A percentile compares a stretch with the other conserved stretches of the same genome.
Conservation (phyloP, 1,140 invertebrate species). For the Orchestia grillus region DNA sequence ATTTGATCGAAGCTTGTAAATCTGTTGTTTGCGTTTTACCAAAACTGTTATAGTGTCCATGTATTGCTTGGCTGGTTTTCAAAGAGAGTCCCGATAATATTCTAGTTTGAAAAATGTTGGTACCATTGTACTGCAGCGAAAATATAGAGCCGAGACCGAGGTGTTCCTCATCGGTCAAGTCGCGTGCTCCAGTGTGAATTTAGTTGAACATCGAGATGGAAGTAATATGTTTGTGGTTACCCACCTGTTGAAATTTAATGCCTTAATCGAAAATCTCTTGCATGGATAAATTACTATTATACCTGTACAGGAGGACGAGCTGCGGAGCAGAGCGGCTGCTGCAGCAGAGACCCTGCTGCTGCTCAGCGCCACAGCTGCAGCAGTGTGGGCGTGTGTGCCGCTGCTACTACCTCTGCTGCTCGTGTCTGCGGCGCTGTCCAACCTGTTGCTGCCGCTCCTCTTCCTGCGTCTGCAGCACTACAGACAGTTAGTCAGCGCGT, state of each 20-base stretch:
- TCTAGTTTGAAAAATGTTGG: too few relatives aligned
- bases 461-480: conserved; percentile 29
- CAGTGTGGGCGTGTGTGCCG: not conserved
- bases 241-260: not conserved
- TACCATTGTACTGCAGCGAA: too few relatives aligned
- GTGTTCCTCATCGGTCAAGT: too few relatives aligned
- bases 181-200: not conserved
- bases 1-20: too few relatives aligned
- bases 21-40: too few relatives aligned
- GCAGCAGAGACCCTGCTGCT: not conserved
- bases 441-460: not conserved
- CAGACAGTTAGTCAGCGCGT: not conserved
- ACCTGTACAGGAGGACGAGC: not conserved
- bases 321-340: too few relatives aligned
- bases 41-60: too few relatives aligned
- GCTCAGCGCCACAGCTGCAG: not conserved
- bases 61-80: too few relatives aligned
- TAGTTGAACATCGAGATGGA: not conserved
- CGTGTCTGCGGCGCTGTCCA: not conserved
- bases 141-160: too few relatives aligned
- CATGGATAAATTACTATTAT: not conserved
- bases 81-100: too few relatives aligned
- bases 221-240: not conserved
- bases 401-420: not conserved
- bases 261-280: not conserved